phyloP scores from a whole-genome alignment of 2,888 invertebrate species.

The Synergus itoensis region DNA sequence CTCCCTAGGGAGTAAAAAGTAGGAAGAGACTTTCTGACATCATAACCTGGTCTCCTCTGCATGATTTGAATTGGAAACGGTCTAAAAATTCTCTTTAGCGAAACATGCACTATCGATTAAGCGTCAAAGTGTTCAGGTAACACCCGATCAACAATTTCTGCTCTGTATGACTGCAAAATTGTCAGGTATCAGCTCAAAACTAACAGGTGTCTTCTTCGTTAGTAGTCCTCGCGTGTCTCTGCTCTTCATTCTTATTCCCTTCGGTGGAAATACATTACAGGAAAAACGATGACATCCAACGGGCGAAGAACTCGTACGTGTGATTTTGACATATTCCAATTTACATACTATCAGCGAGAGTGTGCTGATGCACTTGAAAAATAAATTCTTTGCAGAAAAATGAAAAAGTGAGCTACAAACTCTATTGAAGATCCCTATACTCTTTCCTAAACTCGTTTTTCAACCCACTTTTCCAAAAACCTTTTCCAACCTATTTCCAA shows the following conservation, averaged over 20 bases:
- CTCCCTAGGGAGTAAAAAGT: no score
- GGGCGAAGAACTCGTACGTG: not conserved
- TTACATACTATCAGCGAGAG: constrained; percentile 20
- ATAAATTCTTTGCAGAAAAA: constrained; percentile 15
- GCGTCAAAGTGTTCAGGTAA: constrained; percentile 4
- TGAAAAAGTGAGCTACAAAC: not conserved
- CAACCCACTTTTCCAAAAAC: no score
- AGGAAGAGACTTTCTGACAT: no score
- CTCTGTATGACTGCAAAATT: not conserved
- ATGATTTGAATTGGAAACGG: no score
- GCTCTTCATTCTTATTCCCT: constrained; percentile 9
- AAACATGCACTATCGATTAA: not conserved
- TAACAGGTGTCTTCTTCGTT: not conserved
- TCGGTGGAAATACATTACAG: not conserved
- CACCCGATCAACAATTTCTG: not conserved
- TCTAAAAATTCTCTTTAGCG: no score
- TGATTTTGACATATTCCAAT: constrained; percentile 11
- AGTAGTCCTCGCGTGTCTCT: not conserved
- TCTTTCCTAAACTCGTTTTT: no score
- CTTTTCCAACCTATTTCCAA: no score
- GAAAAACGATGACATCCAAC: not conserved
- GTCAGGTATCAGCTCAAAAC: not conserved
- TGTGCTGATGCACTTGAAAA: constrained; percentile 11
- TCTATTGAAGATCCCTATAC: no score
- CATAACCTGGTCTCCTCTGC: no score